These are phyloP conservation scores for Macrotis lagotis DNA, from an alignment of 2,113 vertebrate genomes.

Conservation along the genomic window DNA sequence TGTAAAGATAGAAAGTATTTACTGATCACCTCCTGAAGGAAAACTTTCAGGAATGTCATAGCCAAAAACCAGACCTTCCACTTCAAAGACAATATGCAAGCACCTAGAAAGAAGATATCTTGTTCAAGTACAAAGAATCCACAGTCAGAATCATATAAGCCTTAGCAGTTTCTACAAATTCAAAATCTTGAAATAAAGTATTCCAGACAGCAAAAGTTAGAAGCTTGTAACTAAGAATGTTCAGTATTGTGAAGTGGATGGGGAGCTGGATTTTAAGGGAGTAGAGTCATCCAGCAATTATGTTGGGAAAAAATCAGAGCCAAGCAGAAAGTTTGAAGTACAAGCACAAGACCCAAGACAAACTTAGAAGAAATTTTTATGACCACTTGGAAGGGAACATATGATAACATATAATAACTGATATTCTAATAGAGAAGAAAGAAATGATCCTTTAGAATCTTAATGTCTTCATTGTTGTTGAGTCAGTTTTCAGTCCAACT, in stretches of 20 bases:
- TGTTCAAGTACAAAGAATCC: not conserved
- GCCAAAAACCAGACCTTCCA: not conserved
- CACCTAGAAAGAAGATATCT: not conserved
- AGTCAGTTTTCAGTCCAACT: not conserved
- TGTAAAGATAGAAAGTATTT: not conserved
- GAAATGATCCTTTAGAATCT: not conserved
- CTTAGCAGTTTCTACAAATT: not conserved
- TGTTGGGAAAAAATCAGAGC: not conserved
- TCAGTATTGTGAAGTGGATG: not conserved
- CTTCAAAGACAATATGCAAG: not conserved
- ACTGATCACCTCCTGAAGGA: not conserved
- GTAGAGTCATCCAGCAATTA: not conserved
- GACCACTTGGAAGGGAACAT: not conserved
- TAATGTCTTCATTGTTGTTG: not conserved
- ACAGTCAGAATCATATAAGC: not conserved
- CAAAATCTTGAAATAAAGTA: not conserved
- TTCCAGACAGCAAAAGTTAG: not conserved
- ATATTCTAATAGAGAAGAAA: not conserved
- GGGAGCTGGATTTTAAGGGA: not conserved
- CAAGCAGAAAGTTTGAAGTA: not conserved
- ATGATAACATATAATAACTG: not conserved
- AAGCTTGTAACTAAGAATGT: not conserved
- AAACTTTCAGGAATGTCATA: not conserved
- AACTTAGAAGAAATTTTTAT: not conserved
- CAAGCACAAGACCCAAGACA: not conserved